A percentile compares a stretch with the other conserved stretches of the same genome.
phyloP scores from a whole-genome alignment of 2,888 invertebrate species.

The Alviniconcha strummeri region DNA sequence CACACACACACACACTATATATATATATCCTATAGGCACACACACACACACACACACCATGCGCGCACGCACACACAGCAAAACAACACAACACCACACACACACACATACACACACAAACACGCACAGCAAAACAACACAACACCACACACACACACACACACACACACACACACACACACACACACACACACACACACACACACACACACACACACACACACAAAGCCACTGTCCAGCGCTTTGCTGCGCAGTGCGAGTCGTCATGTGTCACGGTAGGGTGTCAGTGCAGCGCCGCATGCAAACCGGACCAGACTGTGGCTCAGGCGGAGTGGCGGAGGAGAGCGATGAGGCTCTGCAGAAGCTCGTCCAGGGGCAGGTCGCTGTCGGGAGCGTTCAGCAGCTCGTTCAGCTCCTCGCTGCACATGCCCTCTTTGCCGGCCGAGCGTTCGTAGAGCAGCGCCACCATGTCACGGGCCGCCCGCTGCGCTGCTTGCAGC shows the following conservation, averaged over 20 bases:
- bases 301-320: too few species aligned
- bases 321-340: neutral
- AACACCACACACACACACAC: neutral
- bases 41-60: neutral
- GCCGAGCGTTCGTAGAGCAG: neutral
- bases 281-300: too few species aligned
- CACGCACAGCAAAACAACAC: neutral
- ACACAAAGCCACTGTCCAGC: neutral
- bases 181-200: neutral
- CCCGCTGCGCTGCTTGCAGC: neutral
- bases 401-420: neutral
- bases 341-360: neutral
- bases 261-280: too few species aligned
- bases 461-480: neutral
- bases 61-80: neutral
- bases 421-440: neutral
- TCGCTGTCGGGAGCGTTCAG: constrained; percentile 7
- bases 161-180: neutral
- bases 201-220: neutral
- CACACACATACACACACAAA: neutral
- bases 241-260: too few species aligned
- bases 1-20: neutral
- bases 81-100: neutral
- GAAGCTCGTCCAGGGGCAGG: constrained; percentile 6
- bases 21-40: too few species aligned